A percentile compares a stretch with the other conserved stretches of the same genome.
Evolutionary conservation across 2,113 vertebrate species (phyloP).

Genomic region (Hydropotes inermis): DNA sequence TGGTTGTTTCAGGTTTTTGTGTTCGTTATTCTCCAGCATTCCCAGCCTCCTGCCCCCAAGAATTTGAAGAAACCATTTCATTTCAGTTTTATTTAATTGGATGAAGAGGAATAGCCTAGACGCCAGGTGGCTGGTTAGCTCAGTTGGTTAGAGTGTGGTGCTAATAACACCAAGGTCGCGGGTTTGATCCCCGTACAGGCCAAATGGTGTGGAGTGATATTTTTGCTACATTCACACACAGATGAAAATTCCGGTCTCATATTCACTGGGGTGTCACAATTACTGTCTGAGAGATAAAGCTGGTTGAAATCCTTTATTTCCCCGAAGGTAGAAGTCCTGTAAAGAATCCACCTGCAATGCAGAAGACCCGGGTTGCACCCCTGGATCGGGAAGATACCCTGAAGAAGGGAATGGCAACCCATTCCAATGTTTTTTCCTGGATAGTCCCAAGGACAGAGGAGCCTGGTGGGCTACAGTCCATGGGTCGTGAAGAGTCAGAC

Average conservation of each 20-base stretch:
- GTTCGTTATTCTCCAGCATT: not conserved
- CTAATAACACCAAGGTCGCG: not conserved
- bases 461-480: not conserved
- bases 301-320: not conserved
- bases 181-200: not conserved
- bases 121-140: not conserved
- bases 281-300: not conserved
- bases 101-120: rapidly evolving
- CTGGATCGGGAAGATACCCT: not conserved
- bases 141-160: not conserved
- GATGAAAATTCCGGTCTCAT: not conserved
- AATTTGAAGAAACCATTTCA: not conserved
- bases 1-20: not conserved
- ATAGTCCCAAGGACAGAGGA: not conserved
- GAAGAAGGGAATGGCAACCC: not conserved
- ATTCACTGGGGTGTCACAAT: not conserved
- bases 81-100: not conserved
- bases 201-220: rapidly evolving
- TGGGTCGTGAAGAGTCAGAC: not conserved
- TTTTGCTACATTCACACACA: not conserved
- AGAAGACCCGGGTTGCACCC: not conserved
- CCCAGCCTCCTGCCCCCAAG: not conserved
- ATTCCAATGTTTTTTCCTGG: not conserved
- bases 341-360: not conserved
- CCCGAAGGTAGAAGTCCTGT: not conserved